Conservation (phyloP, 2,888 invertebrate genomes). For the Seira musarum region DNA sequence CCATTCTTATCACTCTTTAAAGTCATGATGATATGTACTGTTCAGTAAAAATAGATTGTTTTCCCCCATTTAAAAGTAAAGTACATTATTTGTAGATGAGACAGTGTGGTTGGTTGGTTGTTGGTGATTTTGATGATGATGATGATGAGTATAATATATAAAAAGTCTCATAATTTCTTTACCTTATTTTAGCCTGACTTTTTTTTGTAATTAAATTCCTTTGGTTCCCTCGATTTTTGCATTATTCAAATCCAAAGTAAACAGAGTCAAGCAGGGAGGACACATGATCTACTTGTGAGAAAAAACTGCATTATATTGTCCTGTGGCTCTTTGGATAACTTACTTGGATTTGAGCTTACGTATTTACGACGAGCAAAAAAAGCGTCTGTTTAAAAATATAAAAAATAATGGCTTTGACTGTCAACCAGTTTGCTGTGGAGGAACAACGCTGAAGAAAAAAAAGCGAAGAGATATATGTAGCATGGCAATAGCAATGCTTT, state of each 20-base stretch:
- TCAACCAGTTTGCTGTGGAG: constrained; percentile 57
- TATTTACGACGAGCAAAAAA: constrained; percentile 22
- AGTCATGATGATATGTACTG: not conserved
- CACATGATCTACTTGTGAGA: constrained; percentile 44
- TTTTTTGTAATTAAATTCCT: constrained; percentile 51
- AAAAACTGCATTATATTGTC: constrained; percentile 29
- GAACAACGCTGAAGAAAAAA: constrained; percentile 7
- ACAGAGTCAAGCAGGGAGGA: not conserved
- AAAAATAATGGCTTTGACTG: constrained; percentile 56
- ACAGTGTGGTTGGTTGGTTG: not conserved
- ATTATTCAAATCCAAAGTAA: constrained; percentile 28
- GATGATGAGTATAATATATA: not conserved
- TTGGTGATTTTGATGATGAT: constrained; percentile 11
- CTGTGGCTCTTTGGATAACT: constrained; percentile 11
- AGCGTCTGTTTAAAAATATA: constrained; percentile 11
- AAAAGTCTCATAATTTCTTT: not conserved
- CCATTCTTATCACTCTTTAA: constrained; percentile 13
- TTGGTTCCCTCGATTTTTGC: constrained; percentile 49
- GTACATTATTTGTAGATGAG: not conserved
- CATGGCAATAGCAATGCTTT: constrained; percentile 32
- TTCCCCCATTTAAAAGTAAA: not conserved
- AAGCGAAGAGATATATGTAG: constrained; percentile 7
- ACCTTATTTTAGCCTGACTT: not conserved
- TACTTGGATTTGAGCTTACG: constrained; percentile 10
- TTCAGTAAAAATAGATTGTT: constrained; percentile 12